Base-by-base conservation (phyloP, 1,140 invertebrate species). In the Amyelois transitella region DNA sequence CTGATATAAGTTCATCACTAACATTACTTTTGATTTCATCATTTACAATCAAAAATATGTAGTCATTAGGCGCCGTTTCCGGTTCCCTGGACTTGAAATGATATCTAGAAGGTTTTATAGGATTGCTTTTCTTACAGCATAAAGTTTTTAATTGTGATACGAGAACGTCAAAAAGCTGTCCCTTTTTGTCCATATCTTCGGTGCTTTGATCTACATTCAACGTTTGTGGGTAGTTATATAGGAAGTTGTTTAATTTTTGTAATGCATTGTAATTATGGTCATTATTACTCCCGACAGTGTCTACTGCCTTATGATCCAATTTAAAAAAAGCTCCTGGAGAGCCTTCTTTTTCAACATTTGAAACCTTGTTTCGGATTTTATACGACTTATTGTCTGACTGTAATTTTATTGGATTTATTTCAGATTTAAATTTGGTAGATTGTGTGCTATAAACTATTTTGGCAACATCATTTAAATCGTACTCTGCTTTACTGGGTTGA, bases 1-100 rank as follows among this genome's bases (percentile, higher is more conserved):
- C 81, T 6, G 63, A 59, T 61, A 85, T 71, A 18, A 84, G 53
- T 47, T 82, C 79, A 44, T 80, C 77, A 54, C 66, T 78, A 4
- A 53, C 67, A 51, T 71, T 77, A 28, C 58, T 74, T 59, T 77
- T 75, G 32, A 86, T 71, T 72, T 86, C 84, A 18, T 87, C 82
- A 60, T 85, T 86, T 24, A 86, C 55, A 49, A 87, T 72, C 25
- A 87, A 62, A 67, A 87, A 86, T 66, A 87, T 75, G 45, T 79
- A 74, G 66, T 87, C 80, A 28, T 66, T 67, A 38, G 43, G 12
- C 22, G 6, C 21, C 38, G 5, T 55, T 19, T 50, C 14, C 12
- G 45, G 10, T 18, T 44, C n/a, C 45, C 18, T 18, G 2, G 51
- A 1, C 1, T 14, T 21, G 20, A 18, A n/a, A 44, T 53, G 20